Base-by-base conservation (phyloP, 2,113 vertebrate species). In the Vicugna pacos region DNA sequence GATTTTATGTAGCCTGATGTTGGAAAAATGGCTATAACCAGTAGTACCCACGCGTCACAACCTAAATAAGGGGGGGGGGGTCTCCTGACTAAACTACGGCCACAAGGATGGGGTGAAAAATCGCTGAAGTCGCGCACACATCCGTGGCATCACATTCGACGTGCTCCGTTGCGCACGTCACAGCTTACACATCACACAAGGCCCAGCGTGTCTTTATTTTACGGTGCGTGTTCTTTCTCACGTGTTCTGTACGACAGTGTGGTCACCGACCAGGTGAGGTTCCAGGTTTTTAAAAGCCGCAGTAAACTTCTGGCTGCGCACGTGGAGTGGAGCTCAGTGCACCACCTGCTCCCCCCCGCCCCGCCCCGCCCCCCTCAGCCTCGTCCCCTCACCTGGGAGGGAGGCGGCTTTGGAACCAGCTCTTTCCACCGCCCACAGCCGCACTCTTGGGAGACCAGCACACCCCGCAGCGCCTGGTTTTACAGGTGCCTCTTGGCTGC, bases 1-100 rank as follows among this genome's bases (percentile, higher is more conserved):
- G 89, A 92, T 98, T 98, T 98, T 90, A 93, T 90, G 95, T 60
- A 82, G 28, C 14, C 42, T 22, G 42, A 60, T 50, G 56, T 54
- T 32, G 10, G 0, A 9, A 93, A 58, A 6, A 48, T 32, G 5
- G 3, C 32, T 5, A 0, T 38, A 17, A 10, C 50, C 13, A 19
- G 16, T n/a, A 32, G n/a, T 26, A 42, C 6, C 32, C 9, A 20
- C 15, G 24, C 60, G 14, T 54, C 26, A 58, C 35, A 70, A 54
- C 32, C 58, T 38, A 75, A 80, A 80, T 48, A n/a, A 67, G 79
- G 32, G 10, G 16, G 6, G 70, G 32, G 38, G 38, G 38, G 38
- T 13, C n/a, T 50, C 11, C 38, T 10, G 17, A 28, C 16, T 15
- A 60, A 76, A 48, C 48, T 30, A 30, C 54, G 32, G 9, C 9